Evolutionary conservation across 1,140 invertebrate species (phyloP), one percentile per base, ranked within the genome.

Genomic region (Apis florea): DNA sequence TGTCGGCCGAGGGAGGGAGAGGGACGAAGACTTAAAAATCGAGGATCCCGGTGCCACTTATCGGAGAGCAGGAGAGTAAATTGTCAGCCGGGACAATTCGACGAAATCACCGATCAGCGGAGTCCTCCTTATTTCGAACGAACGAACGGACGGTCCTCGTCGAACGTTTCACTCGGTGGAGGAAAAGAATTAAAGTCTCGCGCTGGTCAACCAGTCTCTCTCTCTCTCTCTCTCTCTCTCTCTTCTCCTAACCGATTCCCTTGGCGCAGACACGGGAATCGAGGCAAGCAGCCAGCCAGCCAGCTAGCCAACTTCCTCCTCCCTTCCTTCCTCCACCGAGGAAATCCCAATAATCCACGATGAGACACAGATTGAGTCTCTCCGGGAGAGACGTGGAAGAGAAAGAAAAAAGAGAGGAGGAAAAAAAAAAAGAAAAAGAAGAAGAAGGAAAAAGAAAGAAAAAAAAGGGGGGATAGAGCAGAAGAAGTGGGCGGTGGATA

Each of bases 351-450:
- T 93, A 93, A 93, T 93, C 92, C 91, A 84, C 89, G 91, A 91
- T 92, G 92, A 93, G 92, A 93, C 92, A 93, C 90, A 93, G 92
- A 93, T 93, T 93, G 91, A 93, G 92, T 93, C 91, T 90, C 87
- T 83, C 89, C 31, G 31, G 31, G 31, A 59, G 59, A 80, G 88
- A 88, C 90, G 86, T 74, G 84, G 85, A 63, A 74, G 83, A 86
- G 68, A 82, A 89, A 86, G 71, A 58, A 86, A 80, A 64, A 5
- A 59, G 56, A 77, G 13, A 53, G 40, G 73, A 81, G 78, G 54
- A 76, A 31, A 24, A n/a, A 53, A 69, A 61, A 86, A 87, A 90
- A n/a, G 63, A 61, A 73, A 58, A 61, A 70, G 24, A 40, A 40
- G 31, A 86, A 74, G 58, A 85, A 80, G 64, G 8, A 59, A 63